Base-by-base conservation (phyloP, 2,888 invertebrate species). In the Cyaniris semiargus region DNA sequence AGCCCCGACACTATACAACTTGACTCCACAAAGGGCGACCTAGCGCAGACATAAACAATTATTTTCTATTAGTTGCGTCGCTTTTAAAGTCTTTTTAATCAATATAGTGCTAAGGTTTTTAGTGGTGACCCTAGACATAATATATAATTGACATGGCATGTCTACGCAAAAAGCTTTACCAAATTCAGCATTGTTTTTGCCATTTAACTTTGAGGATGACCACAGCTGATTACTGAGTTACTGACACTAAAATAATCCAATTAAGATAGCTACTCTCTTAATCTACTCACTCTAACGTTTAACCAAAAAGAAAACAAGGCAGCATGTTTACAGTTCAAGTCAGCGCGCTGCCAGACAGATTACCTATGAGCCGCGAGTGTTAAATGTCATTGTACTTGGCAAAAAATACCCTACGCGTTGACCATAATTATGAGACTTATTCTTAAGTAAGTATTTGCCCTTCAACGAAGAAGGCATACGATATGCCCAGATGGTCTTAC, bases 21-120 rank as follows among this genome's bases (percentile, higher is more conserved):
- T 71, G 38, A 71, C 71, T 71, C 71, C 38, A 71, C 71, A 71
- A 71, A 71, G 71, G 38, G 71, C 71, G 71, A 71, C 38, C 34
- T n/a, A 38, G 34, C 38, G 38, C n/a, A 34, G 34, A 71, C 71
- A 38, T 71, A 71, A 71, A 71, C 38, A 71, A 71, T 71, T 71
- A 38, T 71, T 71, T 71, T 66, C 15, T 31, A 66, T 66, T 66
- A 66, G 27, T 31, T 66, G 6, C 66, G 27, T 66, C 27, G 66
- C 66, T 66, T 66, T 66, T 4, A 3, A 23, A 8, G 23, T 4
- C 60, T 27, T 66, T 27, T 23, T 60, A 60, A 60, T 60, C 60
- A 23, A 60, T 60, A 60, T 58, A 21, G 2, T 23, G 60, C 13
- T 60, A 21, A 58, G 23, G 60, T 60, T 23, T 60, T 13, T 10